Evolutionary conservation across 2,888 invertebrate species (phyloP).

Genomic region (Philhelius pedissequus): DNA sequence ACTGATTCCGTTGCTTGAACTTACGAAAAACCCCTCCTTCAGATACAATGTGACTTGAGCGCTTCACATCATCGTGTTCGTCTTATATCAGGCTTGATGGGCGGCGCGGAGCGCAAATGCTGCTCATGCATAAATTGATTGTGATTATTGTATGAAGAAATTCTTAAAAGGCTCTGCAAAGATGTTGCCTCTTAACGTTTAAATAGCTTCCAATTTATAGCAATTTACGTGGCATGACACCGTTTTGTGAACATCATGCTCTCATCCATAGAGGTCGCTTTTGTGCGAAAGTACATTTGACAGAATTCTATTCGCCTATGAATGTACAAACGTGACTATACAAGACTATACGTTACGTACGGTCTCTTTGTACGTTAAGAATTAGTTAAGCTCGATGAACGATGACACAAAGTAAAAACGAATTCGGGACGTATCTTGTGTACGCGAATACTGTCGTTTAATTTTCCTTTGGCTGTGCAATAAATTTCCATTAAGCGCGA

Average conservation of each 20-base stretch:
- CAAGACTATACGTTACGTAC: neutral
- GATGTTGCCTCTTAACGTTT: neutral
- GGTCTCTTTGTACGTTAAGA: conserved; percentile 28
- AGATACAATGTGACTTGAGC: neutral
- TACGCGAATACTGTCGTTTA: neutral
- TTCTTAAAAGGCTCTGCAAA: neutral
- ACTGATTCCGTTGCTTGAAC: conserved; percentile 33
- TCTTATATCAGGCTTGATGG: neutral
- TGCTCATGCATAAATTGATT: conserved; percentile 32
- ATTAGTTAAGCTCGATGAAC: conserved; percentile 19
- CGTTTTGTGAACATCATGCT: conserved; percentile 12
- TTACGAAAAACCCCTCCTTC: neutral
- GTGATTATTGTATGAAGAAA: conserved; percentile 7
- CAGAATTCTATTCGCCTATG: conserved; percentile 42
- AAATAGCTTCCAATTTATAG: conserved; percentile 62
- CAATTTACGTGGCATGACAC: conserved; percentile 64
- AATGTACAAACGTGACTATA: neutral
- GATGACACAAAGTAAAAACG: conserved; percentile 7
- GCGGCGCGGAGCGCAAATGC: neutral
- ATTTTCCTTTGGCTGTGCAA: conserved; percentile 19
- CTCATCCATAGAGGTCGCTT: conserved; percentile 5
- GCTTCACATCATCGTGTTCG: neutral
- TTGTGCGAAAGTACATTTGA: conserved; percentile 16
- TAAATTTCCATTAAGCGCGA: conserved; percentile 60
- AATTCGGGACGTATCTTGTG: neutral